These are phyloP conservation scores for Cuniculus paca DNA, from an alignment of 2,797 vertebrate genomes.

Conservation along the genomic window DNA sequence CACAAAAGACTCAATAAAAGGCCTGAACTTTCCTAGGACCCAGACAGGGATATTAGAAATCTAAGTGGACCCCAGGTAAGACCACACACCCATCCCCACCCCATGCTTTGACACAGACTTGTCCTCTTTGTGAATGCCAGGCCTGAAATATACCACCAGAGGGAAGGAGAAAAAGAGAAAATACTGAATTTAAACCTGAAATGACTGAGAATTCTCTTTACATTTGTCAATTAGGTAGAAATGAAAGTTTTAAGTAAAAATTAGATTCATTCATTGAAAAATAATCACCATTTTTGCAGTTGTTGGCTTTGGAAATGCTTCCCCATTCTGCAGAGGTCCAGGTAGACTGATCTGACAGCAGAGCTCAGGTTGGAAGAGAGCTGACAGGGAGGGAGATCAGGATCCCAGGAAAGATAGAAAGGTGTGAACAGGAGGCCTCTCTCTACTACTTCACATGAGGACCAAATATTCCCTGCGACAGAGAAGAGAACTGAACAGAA, in stretches of 20 bases:
- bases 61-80: neutral
- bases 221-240: neutral
- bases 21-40: neutral
- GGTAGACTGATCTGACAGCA: neutral
- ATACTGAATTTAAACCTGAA: neutral
- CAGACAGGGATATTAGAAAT: neutral
- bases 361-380: neutral
- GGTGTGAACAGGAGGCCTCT: neutral
- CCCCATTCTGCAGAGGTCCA: neutral
- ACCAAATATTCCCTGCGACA: neutral
- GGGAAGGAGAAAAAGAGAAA: neutral
- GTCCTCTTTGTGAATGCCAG: neutral
- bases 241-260: neutral
- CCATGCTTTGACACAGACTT: neutral
- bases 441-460: neutral
- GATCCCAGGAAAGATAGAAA: neutral
- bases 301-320: slow-evolving; percentile 19
- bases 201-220: neutral
- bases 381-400: neutral
- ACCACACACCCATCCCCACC: neutral
- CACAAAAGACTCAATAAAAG: neutral
- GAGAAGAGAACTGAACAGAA: slow-evolving; percentile 17
- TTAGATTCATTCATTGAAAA: neutral
- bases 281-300: neutral
- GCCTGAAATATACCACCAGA: neutral